These are phyloP conservation scores for Eumerus sabulonum DNA, from an alignment of 2,888 invertebrate species.

Conservation along the genomic window DNA sequence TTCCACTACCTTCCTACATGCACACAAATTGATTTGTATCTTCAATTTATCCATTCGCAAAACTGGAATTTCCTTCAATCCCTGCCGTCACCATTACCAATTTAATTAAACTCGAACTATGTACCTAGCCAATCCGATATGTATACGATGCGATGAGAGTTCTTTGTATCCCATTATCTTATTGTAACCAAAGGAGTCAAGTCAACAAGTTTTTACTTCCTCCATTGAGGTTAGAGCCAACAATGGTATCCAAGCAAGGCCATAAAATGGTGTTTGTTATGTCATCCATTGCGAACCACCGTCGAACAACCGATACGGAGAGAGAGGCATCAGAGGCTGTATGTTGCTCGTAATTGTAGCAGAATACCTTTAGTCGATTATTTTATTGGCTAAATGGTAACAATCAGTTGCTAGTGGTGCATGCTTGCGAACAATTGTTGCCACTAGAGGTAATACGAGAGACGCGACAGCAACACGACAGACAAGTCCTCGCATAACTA, in stretches of 20 bases:
- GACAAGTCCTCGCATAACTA: slow-evolving; percentile 56
- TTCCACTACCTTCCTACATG: slow-evolving; percentile 42
- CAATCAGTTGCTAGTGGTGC: slow-evolving; percentile 48
- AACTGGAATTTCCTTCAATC: slow-evolving; percentile 38
- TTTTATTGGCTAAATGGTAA: slow-evolving; percentile 64
- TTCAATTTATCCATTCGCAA: slow-evolving; percentile 45
- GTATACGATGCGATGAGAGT: slow-evolving; percentile 18
- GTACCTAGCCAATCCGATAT: too few species aligned
- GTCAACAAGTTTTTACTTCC: slow-evolving; percentile 57
- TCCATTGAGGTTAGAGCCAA: slow-evolving; percentile 39
- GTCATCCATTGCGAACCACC: slow-evolving; percentile 38
- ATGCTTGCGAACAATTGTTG: slow-evolving; percentile 58
- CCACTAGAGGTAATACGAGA: too few species aligned
- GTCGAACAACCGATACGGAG: too few species aligned
- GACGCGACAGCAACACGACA: too few species aligned
- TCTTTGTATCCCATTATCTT: slow-evolving; percentile 25
- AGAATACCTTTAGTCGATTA: slow-evolving; percentile 58
- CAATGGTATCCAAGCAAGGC: slow-evolving; percentile 45
- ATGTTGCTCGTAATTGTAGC: slow-evolving; percentile 53
- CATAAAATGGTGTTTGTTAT: slow-evolving; percentile 59
- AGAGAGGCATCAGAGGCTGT: background rate
- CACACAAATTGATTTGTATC: slow-evolving; percentile 64
- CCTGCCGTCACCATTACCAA: slow-evolving; percentile 6
- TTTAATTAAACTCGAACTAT: slow-evolving; percentile 53
- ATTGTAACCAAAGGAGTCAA: slow-evolving; percentile 36